Percentiles rank a stretch among this genome's conserved stretches.
Conservation (phyloP, 2,888 invertebrate genomes). For the Chymomyza amoena region DNA sequence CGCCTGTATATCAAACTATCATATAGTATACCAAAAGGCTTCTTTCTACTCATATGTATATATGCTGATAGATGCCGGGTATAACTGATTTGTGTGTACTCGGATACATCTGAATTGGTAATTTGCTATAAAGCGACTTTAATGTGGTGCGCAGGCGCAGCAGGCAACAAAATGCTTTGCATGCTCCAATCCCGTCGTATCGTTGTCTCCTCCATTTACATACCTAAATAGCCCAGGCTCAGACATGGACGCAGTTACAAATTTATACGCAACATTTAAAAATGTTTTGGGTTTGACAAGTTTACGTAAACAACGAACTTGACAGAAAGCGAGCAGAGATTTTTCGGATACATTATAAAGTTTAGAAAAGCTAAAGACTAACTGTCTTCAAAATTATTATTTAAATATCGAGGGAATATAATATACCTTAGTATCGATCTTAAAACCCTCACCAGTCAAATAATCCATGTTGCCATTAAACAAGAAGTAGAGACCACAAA, state of each 20-base stretch:
- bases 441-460: too few relatives aligned
- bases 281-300: background rate
- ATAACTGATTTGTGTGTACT: slow-evolving; percentile 64
- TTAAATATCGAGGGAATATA: too few relatives aligned
- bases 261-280: slow-evolving; percentile 13
- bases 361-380: too few relatives aligned
- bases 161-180: slow-evolving; percentile 33
- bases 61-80: slow-evolving; percentile 58
- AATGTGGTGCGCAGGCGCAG: slow-evolving; percentile 48
- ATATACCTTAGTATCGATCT: too few relatives aligned
- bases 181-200: slow-evolving; percentile 21
- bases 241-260: background rate
- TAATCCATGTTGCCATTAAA: too few relatives aligned
- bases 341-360: background rate
- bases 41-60: background rate
- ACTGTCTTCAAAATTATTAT: too few relatives aligned
- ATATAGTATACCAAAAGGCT: slow-evolving; percentile 40
- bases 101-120: slow-evolving; percentile 65
- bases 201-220: slow-evolving; percentile 45
- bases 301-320: background rate
- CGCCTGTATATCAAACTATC: slow-evolving; percentile 55
- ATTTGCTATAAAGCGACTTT: slow-evolving; percentile 60
- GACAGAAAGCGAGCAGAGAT: background rate
- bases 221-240: slow-evolving; percentile 40
- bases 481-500: too few relatives aligned